Evolutionary conservation across 2,888 invertebrate species (phyloP).

Genomic region (Mesorhabditis sp.): DNA sequence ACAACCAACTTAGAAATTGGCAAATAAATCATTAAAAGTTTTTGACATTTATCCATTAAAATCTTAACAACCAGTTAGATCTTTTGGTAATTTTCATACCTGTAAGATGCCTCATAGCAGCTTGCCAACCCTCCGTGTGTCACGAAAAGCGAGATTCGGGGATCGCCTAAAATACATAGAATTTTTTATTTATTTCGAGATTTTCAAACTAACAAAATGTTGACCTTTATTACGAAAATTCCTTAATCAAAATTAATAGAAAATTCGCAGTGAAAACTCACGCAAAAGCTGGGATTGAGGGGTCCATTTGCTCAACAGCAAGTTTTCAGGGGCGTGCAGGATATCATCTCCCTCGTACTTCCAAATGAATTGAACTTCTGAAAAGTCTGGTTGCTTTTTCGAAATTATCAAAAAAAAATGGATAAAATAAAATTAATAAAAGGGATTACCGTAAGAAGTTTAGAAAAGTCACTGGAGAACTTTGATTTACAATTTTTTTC

Average conservation of each 20-base stretch:
- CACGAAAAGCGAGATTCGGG: slow-evolving; percentile 21
- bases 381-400: background rate
- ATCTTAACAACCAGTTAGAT: too few relatives aligned
- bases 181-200: background rate
- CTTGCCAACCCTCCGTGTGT: slow-evolving; percentile 29
- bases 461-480: too few relatives aligned
- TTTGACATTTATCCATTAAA: too few relatives aligned
- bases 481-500: too few relatives aligned
- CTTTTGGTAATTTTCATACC: background rate
- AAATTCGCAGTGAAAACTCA: background rate
- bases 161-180: slow-evolving; percentile 15
- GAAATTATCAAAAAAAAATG: background rate
- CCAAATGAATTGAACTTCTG: slow-evolving; percentile 22
- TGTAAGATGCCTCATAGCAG: slow-evolving; percentile 7
- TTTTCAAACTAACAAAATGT: background rate
- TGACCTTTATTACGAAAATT: too few relatives aligned
- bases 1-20: too few relatives aligned
- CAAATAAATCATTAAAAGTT: too few relatives aligned
- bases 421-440: too few relatives aligned
- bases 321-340: background rate
- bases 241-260: too few relatives aligned
- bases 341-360: slow-evolving; percentile 24
- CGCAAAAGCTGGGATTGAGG: background rate
- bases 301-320: background rate
- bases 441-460: too few relatives aligned